Evolutionary conservation across 2,797 vertebrate species (phyloP), one percentile per base, ranked within the genome.

Genomic region (Periophthalmus magnuspinnatus): DNA sequence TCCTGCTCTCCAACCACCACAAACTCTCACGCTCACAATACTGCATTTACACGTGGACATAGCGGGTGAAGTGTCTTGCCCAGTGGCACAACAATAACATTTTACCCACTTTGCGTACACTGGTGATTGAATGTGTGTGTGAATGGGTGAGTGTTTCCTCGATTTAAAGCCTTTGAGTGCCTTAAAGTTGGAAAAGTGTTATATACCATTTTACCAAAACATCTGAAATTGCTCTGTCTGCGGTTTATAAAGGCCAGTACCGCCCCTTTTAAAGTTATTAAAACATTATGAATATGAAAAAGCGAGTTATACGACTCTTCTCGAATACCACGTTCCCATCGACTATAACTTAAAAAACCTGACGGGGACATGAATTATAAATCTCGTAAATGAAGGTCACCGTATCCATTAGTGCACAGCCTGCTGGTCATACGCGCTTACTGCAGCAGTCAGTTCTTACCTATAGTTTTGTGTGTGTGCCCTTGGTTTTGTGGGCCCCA

Each of bases 321-420:
- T 83, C 68, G 34, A 74, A 64, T 56, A 75, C 71, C 72, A 65
- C 5, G 55, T 80, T 77, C 77, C 65, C 60, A 63, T 70, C 21
- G 34, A 75, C 76, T 65, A 65, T 72, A 65, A 64, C 66, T 55
- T 71, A 62, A 71, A 71, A 67, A 8, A 4, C 57, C 59, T 57
- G 41, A 45, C 13, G 11, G 75, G 38, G 70, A 76, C 71, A 63
- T 41, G 62, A 50, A 28, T 74, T 71, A 82, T 84, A 80, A 83
- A 79, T 82, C 77, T 84, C 64, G 48, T 41, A 65, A 79, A 78
- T 76, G 69, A 89, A 89, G 86, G 89, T 88, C 89, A 83, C 11
- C 0, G 19, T 72, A 66, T 65, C 75, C 67, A 76, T 85, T 86
- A 87, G 81, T 78, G 77, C 72, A 77, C 7, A 72, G 81, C 71